Evolutionary conservation across 2,113 vertebrate species (phyloP).

Genomic region (Lepisosteus oculatus): DNA sequence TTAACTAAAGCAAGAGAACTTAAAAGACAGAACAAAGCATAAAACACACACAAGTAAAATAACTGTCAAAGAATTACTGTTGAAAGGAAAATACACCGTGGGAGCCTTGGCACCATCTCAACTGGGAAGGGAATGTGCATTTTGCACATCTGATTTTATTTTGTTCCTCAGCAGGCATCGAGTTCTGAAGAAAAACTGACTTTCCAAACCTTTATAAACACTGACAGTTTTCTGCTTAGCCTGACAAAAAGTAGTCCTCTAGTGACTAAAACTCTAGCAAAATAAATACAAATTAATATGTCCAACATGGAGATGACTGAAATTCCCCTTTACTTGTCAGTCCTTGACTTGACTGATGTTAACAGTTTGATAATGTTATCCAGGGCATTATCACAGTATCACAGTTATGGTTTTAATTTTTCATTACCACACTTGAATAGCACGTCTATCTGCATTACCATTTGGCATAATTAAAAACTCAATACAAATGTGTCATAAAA

Average conservation of each 20-base stretch:
- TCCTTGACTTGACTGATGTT: constrained; percentile 19
- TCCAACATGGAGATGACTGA: constrained; percentile 44
- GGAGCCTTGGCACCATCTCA: constrained; percentile 19
- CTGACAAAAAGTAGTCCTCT: constrained; percentile 31
- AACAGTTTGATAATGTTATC: constrained; percentile 20
- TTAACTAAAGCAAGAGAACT: constrained; percentile 7
- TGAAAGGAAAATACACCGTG: constrained; percentile 17
- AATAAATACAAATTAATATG: constrained; percentile 62
- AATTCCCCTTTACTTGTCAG: constrained; percentile 22
- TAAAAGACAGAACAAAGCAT: constrained; percentile 2
- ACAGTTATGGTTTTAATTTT: constrained; percentile 20
- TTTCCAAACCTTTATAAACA: constrained; percentile 21
- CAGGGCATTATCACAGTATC: constrained; percentile 1
- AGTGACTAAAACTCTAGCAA: constrained; percentile 59
- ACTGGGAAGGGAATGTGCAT: constrained; percentile 26
- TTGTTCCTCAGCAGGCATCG: constrained; percentile 50
- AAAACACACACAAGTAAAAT: constrained; percentile 11
- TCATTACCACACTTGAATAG: constrained; percentile 18
- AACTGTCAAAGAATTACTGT: constrained; percentile 1
- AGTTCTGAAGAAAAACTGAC: constrained; percentile 19
- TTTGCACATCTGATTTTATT: constrained; percentile 62
- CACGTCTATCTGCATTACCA: constrained; percentile 19
- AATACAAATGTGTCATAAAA: neutral
- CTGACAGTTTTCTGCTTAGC: constrained; percentile 19
- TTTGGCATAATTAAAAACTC: constrained; percentile 17